These are phyloP conservation scores for Ellobius talpinus DNA, from an alignment of 2,113 vertebrate species.

Conservation along the genomic window DNA sequence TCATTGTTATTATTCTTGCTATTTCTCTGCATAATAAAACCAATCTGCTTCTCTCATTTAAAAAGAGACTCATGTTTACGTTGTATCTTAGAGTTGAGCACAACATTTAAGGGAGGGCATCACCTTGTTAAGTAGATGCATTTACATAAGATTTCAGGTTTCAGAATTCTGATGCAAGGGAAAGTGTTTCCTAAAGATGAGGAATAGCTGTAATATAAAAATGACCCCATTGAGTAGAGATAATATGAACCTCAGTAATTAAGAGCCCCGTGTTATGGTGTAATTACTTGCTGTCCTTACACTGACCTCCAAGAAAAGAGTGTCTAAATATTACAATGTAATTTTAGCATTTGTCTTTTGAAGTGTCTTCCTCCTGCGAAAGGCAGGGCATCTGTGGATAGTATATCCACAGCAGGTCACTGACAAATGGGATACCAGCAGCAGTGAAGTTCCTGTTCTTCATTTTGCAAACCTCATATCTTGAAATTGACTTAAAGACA, in stretches of 20 bases:
- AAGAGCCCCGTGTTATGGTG: conserved; percentile 39
- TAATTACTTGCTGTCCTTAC: conserved; percentile 63
- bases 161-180: neutral
- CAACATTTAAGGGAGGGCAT: neutral
- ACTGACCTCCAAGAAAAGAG: conserved; percentile 62
- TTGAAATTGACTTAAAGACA: conserved; percentile 72
- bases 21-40: neutral
- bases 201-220: conserved; percentile 63
- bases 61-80: neutral
- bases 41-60: neutral
- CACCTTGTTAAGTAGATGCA: neutral
- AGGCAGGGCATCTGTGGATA: conserved; percentile 23
- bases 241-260: conserved; percentile 53
- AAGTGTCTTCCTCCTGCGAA: conserved; percentile 21
- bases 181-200: conserved; percentile 47
- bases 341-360: conserved; percentile 65
- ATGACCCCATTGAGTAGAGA: conserved; percentile 41
- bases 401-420: conserved; percentile 56
- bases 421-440: conserved; percentile 24
- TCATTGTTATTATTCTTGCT: neutral
- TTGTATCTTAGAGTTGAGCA: neutral
- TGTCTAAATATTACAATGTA: conserved; percentile 57
- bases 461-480: conserved; percentile 47
- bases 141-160: conserved; percentile 21
- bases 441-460: conserved; percentile 14